Conservation (phyloP, 2,113 vertebrate species). For the Corythaixoides concolor region DNA sequence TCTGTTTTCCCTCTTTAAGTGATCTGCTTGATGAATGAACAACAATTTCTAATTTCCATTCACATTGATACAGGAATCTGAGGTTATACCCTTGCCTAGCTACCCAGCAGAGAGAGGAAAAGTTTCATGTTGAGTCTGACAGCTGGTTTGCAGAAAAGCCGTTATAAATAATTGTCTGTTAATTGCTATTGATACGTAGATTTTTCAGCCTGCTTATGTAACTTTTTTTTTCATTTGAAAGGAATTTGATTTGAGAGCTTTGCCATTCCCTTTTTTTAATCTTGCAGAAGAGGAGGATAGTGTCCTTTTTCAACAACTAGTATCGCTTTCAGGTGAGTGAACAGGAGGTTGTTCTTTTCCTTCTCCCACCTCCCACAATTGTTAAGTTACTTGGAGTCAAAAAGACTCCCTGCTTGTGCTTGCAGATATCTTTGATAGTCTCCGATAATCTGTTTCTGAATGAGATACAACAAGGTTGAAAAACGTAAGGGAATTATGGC, state of each 20-base stretch:
- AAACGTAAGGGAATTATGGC: no score
- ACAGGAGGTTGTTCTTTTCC: not conserved
- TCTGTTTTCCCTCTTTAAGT: not conserved
- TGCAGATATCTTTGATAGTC: not conserved
- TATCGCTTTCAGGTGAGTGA: slow-evolving; percentile 76
- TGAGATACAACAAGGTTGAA: no score
- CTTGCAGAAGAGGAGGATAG: slow-evolving; percentile 68
- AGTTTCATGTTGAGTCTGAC: not conserved
- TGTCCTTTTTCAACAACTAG: slow-evolving; percentile 65
- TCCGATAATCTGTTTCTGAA: not conserved
- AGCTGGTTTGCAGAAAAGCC: not conserved
- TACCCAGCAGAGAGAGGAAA: not conserved
- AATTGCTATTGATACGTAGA: not conserved
- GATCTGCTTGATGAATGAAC: not conserved
- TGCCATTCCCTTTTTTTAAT: slow-evolving; percentile 71
- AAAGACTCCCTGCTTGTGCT: not conserved
- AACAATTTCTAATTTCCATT: not conserved
- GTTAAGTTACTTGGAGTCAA: not conserved
- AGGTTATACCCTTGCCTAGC: not conserved
- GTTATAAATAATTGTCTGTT: not conserved
- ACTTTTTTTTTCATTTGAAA: slow-evolving; percentile 56
- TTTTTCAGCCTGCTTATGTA: not conserved
- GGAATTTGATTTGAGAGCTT: slow-evolving; percentile 75
- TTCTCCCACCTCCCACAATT: accelerated
- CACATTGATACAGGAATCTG: not conserved